Conservation (phyloP, 1,140 invertebrate genomes). For the Hormaphis cornu region DNA sequence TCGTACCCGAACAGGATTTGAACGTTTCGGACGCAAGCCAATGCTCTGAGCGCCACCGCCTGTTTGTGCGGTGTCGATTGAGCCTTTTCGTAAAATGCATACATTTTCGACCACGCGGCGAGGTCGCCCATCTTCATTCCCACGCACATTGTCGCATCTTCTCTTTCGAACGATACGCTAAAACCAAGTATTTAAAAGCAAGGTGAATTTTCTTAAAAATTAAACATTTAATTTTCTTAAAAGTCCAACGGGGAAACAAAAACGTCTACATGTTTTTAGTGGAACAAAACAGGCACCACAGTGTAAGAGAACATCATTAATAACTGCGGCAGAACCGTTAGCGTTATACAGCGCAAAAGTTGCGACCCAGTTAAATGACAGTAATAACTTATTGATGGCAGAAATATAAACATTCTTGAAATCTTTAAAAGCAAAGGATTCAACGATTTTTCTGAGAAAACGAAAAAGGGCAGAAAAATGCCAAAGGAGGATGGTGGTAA, state of each 20-base stretch:
- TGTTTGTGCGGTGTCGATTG: background rate
- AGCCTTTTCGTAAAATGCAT: background rate
- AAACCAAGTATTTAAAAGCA: background rate
- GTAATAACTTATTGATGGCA: background rate
- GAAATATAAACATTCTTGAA: background rate
- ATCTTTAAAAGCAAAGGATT: background rate
- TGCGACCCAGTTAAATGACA: background rate
- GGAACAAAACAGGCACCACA: background rate
- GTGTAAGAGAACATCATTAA: background rate
- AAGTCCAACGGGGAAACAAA: background rate
- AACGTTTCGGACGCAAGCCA: background rate
- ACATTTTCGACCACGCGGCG: background rate
- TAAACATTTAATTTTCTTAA: background rate
- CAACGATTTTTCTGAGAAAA: background rate
- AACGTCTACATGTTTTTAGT: background rate
- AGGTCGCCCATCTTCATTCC: background rate
- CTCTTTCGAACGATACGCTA: background rate
- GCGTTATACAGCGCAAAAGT: background rate
- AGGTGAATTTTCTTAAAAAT: background rate
- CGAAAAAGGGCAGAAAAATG: background rate
- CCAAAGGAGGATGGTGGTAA: background rate
- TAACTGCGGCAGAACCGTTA: background rate
- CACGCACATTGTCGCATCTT: background rate
- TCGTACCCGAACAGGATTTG: background rate
- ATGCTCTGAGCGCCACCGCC: background rate